These are phyloP conservation scores for Melanaphis sacchari DNA, from an alignment of 1,140 invertebrate genomes.

Conservation along the genomic window DNA sequence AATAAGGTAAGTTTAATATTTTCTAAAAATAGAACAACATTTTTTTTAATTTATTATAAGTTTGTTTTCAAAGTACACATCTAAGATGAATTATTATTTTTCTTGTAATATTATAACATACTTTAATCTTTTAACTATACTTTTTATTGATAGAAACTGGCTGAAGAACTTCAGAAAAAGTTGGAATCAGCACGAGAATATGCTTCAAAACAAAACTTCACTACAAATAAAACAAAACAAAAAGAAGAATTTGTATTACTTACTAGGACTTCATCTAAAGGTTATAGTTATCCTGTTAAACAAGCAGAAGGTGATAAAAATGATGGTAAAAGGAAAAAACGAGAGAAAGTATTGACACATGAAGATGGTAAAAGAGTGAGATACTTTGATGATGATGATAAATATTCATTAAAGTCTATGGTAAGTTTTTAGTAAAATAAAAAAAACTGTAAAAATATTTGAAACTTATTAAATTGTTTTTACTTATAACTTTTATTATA, in stretches of 20 bases:
- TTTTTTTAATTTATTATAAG: not conserved
- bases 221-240: constrained; percentile 59
- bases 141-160: constrained; percentile 67
- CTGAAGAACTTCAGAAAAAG: constrained; percentile 76
- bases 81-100: not conserved
- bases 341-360: constrained; percentile 76
- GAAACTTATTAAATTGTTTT: not conserved
- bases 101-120: not conserved
- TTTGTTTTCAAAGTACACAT: not conserved
- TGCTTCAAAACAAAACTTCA: constrained; percentile 62
- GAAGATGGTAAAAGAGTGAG: constrained; percentile 74
- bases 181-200: constrained; percentile 73
- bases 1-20: constrained; percentile 67
- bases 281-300: constrained; percentile 64
- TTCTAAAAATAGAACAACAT: constrained; percentile 15
- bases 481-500: constrained; percentile 61
- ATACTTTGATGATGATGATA: constrained; percentile 92
- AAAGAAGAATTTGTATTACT: constrained; percentile 72
- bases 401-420: constrained; percentile 85
- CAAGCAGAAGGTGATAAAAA: constrained; percentile 62
- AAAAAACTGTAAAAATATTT: constrained; percentile 45
- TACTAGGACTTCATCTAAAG: constrained; percentile 74
- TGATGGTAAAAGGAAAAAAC: constrained; percentile 66
- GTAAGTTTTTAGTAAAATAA: constrained; percentile 65
- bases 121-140: not conserved